Conservation (phyloP, 2,113 vertebrate species). For the Dipodomys ordii region DNA sequence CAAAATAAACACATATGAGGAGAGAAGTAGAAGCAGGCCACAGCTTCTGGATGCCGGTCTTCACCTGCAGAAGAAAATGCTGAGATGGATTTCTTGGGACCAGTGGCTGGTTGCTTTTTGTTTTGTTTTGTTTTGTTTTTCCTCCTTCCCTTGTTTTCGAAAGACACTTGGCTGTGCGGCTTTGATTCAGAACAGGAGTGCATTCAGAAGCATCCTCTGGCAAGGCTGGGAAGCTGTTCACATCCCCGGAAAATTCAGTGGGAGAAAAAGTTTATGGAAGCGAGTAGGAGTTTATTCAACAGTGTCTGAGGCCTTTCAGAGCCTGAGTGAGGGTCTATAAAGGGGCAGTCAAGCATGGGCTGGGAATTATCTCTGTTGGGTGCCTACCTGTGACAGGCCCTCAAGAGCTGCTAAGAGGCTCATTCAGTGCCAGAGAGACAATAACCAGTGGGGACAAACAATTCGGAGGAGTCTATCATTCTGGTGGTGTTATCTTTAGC, state of each 20-base stretch:
- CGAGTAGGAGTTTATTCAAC: constrained; percentile 98
- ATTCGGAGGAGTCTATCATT: constrained; percentile 99
- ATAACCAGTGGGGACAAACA: constrained; percentile 94
- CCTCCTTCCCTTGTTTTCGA: constrained; percentile 82
- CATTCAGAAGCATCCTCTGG: constrained; percentile 93
- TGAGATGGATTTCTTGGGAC: constrained; percentile 71
- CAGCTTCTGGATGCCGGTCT: constrained; percentile 63
- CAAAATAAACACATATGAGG: neutral
- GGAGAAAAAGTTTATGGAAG: constrained; percentile 97
- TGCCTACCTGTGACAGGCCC: constrained; percentile 97
- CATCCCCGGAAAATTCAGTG: constrained; percentile 95
- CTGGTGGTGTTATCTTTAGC: constrained; percentile 98
- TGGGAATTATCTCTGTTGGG: constrained; percentile 96
- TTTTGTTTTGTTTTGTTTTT: constrained; percentile 65
- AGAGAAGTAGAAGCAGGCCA: constrained; percentile 27
- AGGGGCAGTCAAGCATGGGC: constrained; percentile 97
- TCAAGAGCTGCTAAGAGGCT: constrained; percentile 96
- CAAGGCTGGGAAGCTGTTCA: constrained; percentile 93
- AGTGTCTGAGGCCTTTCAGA: constrained; percentile 97
- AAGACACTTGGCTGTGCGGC: constrained; percentile 87
- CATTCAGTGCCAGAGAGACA: constrained; percentile 92
- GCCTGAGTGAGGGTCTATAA: constrained; percentile 94
- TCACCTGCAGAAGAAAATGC: constrained; percentile 87
- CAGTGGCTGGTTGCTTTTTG: too few species aligned
- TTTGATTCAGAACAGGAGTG: constrained; percentile 93